These are phyloP conservation scores for Scrobipalpa atriplicella DNA, from an alignment of 2,888 invertebrate genomes.

Conservation along the genomic window DNA sequence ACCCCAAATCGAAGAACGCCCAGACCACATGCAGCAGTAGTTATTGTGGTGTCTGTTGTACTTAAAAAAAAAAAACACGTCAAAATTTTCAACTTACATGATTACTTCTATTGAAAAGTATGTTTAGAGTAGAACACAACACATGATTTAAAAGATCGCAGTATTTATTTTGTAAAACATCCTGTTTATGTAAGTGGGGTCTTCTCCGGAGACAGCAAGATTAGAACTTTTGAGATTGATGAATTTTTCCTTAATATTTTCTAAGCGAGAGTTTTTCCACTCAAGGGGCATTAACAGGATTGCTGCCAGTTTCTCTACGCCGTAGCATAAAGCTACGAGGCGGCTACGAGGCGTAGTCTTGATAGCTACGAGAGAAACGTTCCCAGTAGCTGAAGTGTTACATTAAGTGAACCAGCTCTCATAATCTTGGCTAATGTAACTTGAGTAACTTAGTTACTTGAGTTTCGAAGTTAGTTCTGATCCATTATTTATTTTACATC, in stretches of 20 bases:
- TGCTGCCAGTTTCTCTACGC: conserved; percentile 27
- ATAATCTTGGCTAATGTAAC: conserved; percentile 8
- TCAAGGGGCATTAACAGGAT: conserved; percentile 44
- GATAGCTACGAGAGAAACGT: neutral
- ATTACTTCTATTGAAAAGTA: too few relatives aligned
- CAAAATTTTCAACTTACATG: too few relatives aligned
- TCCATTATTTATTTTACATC: neutral
- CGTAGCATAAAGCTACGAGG: neutral
- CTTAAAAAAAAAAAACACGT: too few relatives aligned
- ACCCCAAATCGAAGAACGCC: too few relatives aligned
- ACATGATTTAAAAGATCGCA: neutral
- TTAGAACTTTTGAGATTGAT: conserved; percentile 74
- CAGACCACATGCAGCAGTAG: too few relatives aligned
- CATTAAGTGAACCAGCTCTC: neutral
- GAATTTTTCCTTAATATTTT: conserved; percentile 55
- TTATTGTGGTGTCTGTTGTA: too few relatives aligned
- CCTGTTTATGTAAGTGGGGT: neutral
- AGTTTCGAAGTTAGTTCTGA: neutral
- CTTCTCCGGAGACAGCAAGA: conserved; percentile 42
- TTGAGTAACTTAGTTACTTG: conserved; percentile 4
- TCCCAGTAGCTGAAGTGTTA: neutral
- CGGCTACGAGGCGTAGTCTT: neutral
- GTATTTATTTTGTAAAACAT: neutral
- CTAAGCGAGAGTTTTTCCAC: conserved; percentile 41
- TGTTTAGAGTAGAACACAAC: too few relatives aligned